These are phyloP conservation scores for Cataglyphis altisquamis DNA, from an alignment of 2,888 invertebrate species.

Conservation along the genomic window DNA sequence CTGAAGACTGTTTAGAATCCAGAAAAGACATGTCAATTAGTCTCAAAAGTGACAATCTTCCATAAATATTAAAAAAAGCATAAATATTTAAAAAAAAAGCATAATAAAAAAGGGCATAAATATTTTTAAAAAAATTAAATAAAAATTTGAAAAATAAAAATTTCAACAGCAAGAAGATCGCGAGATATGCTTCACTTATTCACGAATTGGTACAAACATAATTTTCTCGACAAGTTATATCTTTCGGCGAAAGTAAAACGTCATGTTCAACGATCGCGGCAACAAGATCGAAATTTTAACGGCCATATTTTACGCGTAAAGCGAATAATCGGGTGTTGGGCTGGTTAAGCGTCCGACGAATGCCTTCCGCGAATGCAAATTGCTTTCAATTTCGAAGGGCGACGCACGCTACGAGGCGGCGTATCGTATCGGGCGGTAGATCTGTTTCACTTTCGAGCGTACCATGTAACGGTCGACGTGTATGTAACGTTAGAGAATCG, in stretches of 20 bases:
- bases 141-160: not conserved
- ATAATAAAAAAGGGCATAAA: too few relatives aligned
- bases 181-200: not conserved
- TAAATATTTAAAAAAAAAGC: too few relatives aligned
- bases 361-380: conserved; percentile 36
- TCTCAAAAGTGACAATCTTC: too few relatives aligned
- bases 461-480: conserved; percentile 62
- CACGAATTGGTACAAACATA: not conserved
- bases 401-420: conserved; percentile 49
- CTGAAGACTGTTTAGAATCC: not conserved
- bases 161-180: not conserved
- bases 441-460: conserved; percentile 83
- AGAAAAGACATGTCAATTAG: too few relatives aligned
- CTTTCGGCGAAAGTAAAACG: conserved; percentile 18
- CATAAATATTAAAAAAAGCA: too few relatives aligned
- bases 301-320: not conserved
- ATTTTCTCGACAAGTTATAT: conserved; percentile 2
- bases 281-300: conserved; percentile 17
- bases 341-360: not conserved
- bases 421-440: conserved; percentile 61
- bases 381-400: conserved; percentile 69
- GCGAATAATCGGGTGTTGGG: not conserved
- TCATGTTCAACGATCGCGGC: not conserved
- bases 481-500: conserved; percentile 82
- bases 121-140: too few relatives aligned